Conservation (phyloP, 1,140 invertebrate genomes). For the Hormaphis cornu region DNA sequence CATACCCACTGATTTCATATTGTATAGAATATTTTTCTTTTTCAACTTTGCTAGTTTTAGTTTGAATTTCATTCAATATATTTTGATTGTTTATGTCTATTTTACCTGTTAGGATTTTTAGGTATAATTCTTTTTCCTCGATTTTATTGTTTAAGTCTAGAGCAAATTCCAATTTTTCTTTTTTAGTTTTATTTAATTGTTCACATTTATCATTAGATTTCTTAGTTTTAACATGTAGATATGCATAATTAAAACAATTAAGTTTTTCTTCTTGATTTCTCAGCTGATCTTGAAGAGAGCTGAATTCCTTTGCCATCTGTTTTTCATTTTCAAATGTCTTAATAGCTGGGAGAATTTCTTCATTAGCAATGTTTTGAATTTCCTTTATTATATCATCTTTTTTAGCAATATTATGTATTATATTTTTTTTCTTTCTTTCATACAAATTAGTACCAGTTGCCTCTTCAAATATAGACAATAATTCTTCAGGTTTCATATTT, state of each 20-base stretch:
- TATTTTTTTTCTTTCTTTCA: constrained; percentile 83
- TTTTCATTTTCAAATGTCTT: constrained; percentile 6
- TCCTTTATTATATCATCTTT: constrained; percentile 86
- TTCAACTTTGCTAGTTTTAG: background rate
- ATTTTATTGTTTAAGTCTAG: background rate
- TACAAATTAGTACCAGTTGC: constrained; percentile 97
- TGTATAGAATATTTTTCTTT: background rate
- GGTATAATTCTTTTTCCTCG: background rate
- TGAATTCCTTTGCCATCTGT: constrained; percentile 22
- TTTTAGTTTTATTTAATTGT: background rate
- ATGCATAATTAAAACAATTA: background rate
- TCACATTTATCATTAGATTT: background rate
- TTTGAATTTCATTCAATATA: background rate
- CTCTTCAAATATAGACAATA: constrained; percentile 97
- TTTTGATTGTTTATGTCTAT: background rate
- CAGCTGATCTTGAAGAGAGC: constrained; percentile 13
- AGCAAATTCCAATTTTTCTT: background rate
- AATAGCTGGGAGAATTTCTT: constrained; percentile 26
- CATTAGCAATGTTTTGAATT: constrained; percentile 63
- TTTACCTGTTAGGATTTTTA: background rate
- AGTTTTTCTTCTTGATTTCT: background rate
- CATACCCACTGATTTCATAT: background rate
- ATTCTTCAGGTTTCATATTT: constrained; percentile 97
- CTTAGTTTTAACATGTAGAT: background rate
- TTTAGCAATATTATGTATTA: constrained; percentile 81